Percentiles rank a stretch among this genome's conserved stretches.
Evolutionary conservation across 2,888 invertebrate species (phyloP).

Genomic region (Acanthosoma haemorrhoidale): DNA sequence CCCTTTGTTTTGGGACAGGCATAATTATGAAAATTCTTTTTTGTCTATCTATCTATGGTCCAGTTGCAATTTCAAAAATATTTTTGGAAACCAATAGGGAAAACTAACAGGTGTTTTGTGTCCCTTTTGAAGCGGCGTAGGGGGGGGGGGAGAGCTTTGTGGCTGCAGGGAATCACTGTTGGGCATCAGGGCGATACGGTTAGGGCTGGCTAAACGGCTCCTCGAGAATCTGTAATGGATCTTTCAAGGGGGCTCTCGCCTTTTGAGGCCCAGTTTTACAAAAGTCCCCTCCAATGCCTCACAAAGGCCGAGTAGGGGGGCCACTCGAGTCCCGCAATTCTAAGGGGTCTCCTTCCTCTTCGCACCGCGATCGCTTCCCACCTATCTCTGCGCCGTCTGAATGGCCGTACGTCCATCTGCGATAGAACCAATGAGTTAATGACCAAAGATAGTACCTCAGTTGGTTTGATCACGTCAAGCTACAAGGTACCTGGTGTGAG

Average conservation of each 20-base stretch:
- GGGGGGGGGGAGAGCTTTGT: neutral
- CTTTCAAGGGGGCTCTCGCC: neutral
- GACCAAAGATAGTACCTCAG: too few species aligned
- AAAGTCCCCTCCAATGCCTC: constrained; percentile 3
- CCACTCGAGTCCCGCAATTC: too few species aligned
- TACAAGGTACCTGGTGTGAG: too few species aligned
- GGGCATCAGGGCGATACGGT: neutral
- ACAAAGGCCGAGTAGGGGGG: neutral
- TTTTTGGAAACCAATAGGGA: too few species aligned
- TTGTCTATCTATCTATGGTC: too few species aligned
- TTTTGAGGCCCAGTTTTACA: neutral
- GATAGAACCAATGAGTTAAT: too few species aligned
- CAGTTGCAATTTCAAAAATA: too few species aligned
- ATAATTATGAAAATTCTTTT: too few species aligned
- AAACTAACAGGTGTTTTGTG: too few species aligned
- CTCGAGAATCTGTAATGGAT: constrained; percentile 8
- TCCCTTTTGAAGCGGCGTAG: neutral
- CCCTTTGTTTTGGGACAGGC: too few species aligned
- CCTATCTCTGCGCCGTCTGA: neutral
- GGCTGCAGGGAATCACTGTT: neutral
- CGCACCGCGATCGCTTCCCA: neutral
- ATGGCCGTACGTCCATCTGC: neutral
- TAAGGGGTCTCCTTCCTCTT: too few species aligned
- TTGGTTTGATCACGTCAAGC: too few species aligned
- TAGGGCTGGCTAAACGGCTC: neutral